These are phyloP conservation scores for Macaria notata DNA, from an alignment of 2,888 invertebrate genomes.

Conservation along the genomic window DNA sequence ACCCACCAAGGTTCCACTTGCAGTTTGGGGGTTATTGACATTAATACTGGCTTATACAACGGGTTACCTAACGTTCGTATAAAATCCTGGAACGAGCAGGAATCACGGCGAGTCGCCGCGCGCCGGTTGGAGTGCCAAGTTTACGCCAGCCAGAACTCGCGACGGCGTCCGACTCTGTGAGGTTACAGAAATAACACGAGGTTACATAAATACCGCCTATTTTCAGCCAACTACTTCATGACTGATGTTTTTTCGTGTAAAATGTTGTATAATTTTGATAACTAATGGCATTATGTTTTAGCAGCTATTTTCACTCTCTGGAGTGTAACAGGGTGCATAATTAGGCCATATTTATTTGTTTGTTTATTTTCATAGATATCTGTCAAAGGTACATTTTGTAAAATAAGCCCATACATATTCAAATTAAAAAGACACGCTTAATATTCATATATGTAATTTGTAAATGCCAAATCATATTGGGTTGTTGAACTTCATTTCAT, in stretches of 20 bases:
- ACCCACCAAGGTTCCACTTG: slow-evolving; percentile 73
- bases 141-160: slow-evolving; percentile 56
- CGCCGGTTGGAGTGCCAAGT: slow-evolving; percentile 66
- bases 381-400: no score
- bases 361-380: no score
- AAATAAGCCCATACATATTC: no score
- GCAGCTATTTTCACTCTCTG: no score
- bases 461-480: slow-evolving; percentile 4
- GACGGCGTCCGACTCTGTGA: slow-evolving; percentile 39
- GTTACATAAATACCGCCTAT: slow-evolving; percentile 47
- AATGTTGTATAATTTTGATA: slow-evolving; percentile 7
- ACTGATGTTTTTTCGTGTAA: slow-evolving; percentile 8
- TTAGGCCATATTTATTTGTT: not conserved
- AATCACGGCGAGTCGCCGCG: slow-evolving; percentile 48
- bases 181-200: slow-evolving; percentile 65
- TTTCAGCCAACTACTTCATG: slow-evolving; percentile 33
- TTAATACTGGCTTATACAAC: slow-evolving; percentile 65
- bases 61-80: slow-evolving; percentile 54
- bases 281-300: no score
- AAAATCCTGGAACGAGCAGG: slow-evolving; percentile 52
- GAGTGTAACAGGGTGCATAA: not conserved
- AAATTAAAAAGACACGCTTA: no score
- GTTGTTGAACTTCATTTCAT: slow-evolving; percentile 20
- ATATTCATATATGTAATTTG: no score
- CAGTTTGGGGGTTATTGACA: slow-evolving; percentile 80